These are phyloP conservation scores for Leucophenga varia DNA, from an alignment of 1,140 invertebrate genomes.

Conservation along the genomic window DNA sequence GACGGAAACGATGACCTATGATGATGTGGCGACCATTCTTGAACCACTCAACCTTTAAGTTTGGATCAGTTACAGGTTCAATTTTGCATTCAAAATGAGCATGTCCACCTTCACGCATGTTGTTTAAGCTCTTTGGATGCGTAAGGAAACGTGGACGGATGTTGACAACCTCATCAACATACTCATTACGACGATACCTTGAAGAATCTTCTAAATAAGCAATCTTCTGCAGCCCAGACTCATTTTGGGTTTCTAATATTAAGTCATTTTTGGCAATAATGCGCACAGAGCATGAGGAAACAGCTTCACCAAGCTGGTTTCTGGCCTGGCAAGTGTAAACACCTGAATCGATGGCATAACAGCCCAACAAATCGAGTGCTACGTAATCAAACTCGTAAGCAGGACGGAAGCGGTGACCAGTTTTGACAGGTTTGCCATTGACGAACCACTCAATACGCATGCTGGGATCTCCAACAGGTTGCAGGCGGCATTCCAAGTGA, in stretches of 20 bases:
- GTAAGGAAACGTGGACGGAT: slow-evolving; percentile 82
- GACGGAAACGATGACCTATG: slow-evolving; percentile 86
- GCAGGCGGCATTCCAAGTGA: slow-evolving; percentile 88
- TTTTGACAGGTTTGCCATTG: slow-evolving; percentile 85
- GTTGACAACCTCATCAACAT: slow-evolving; percentile 80
- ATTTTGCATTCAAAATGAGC: slow-evolving; percentile 98
- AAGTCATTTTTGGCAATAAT: slow-evolving; percentile 88
- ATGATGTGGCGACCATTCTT: slow-evolving; percentile 87
- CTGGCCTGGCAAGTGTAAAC: slow-evolving; percentile 91
- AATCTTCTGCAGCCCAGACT: slow-evolving; percentile 84
- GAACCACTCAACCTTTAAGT: slow-evolving; percentile 91
- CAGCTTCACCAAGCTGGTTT: slow-evolving; percentile 91
- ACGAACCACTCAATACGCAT: slow-evolving; percentile 98
- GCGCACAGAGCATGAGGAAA: slow-evolving; percentile 84
- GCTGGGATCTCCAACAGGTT: slow-evolving; percentile 90
- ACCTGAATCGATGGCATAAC: slow-evolving; percentile 95
- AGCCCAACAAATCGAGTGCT: slow-evolving; percentile 90
- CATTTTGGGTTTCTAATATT: slow-evolving; percentile 81
- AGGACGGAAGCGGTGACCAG: slow-evolving; percentile 91
- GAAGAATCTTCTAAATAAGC: slow-evolving; percentile 88
- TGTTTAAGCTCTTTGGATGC: slow-evolving; percentile 80
- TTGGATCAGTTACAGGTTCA: slow-evolving; percentile 93
- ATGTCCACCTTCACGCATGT: slow-evolving; percentile 85
- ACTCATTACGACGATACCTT: slow-evolving; percentile 78
- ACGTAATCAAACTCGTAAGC: slow-evolving; percentile 98